A percentile compares a stretch with the other conserved stretches of the same genome.
Conservation (phyloP, 2,888 invertebrate genomes). For the Pseudoips prasinana region DNA sequence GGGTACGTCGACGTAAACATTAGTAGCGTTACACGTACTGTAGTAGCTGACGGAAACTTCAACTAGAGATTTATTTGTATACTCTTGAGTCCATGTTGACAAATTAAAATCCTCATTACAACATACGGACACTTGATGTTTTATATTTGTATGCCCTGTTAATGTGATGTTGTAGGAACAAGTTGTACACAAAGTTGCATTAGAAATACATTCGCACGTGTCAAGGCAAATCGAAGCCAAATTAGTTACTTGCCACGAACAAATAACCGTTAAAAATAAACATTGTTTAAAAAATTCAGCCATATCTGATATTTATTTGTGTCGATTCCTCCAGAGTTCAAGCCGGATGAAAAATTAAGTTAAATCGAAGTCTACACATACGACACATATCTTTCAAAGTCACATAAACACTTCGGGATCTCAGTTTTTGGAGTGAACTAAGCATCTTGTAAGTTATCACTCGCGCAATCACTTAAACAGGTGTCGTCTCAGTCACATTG, state of each 20-base stretch:
- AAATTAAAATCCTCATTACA: conserved; percentile 51
- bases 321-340: conserved; percentile 38
- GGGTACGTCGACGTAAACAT: conserved; percentile 51
- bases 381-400: conserved; percentile 49
- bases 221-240: conserved; percentile 58
- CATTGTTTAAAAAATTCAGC: conserved; percentile 59
- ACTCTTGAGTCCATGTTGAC: conserved; percentile 44
- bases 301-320: conserved; percentile 52
- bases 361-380: conserved; percentile 50
- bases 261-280: conserved; percentile 60
- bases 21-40: conserved; percentile 51
- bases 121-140: conserved; percentile 48
- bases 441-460: conserved; percentile 63
- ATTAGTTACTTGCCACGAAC: conserved; percentile 58
- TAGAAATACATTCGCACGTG: conserved; percentile 51
- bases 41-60: conserved; percentile 50
- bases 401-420: conserved; percentile 51
- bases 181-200: conserved; percentile 49
- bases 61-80: conserved; percentile 57
- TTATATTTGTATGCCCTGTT: conserved; percentile 51
- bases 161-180: conserved; percentile 65
- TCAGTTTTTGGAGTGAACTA: conserved; percentile 41
- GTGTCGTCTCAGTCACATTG: conserved; percentile 41
- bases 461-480: conserved; percentile 54
- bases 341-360: conserved; percentile 66